Evolutionary conservation across 2,113 vertebrate genomes (phyloP).

Genomic region (Felis chaus): DNA sequence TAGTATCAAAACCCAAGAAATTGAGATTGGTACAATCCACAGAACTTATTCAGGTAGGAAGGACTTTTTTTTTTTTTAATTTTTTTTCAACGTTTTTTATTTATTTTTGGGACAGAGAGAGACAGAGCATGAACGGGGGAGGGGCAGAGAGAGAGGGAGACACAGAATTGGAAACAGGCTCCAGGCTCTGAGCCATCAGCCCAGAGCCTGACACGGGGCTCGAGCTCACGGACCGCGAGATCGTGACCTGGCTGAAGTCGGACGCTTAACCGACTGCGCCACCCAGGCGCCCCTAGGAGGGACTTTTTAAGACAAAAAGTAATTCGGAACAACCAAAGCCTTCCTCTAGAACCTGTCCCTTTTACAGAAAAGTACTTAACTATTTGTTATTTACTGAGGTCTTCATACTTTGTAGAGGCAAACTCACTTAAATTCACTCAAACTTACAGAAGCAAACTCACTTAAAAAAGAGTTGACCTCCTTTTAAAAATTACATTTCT

Average conservation of each 20-base stretch:
- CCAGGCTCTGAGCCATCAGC: too few species aligned
- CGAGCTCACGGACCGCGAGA: too few species aligned
- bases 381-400: neutral
- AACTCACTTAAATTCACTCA: neutral
- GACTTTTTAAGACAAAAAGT: constrained; percentile 15
- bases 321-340: neutral
- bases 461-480: neutral
- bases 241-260: too few species aligned
- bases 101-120: too few species aligned
- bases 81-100: too few species aligned
- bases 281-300: too few species aligned
- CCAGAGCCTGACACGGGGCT: too few species aligned
- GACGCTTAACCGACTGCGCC: too few species aligned
- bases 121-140: too few species aligned
- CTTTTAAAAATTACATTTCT: neutral
- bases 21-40: neutral
- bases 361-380: neutral
- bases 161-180: too few species aligned
- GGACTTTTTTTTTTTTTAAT: constrained; percentile 26
- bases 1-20: neutral
- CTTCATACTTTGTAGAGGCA: neutral
- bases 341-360: neutral
- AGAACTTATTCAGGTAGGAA: neutral
- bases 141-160: too few species aligned
- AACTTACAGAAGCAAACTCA: neutral